These are phyloP conservation scores for Athene cunicularia DNA, from an alignment of 2,113 vertebrate species.

Conservation along the genomic window DNA sequence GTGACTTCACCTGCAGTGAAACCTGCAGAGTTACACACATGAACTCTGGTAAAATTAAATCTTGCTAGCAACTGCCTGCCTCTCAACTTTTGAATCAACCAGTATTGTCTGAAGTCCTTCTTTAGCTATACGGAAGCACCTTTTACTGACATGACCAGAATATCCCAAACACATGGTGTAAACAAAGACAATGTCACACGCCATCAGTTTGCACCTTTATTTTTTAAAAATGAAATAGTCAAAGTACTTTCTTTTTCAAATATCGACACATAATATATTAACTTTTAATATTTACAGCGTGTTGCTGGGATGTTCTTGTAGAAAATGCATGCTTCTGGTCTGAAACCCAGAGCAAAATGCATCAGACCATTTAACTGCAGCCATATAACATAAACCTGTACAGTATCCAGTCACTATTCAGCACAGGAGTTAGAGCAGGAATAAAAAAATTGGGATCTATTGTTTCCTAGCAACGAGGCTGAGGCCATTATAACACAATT, in stretches of 20 bases:
- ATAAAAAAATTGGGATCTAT: slow-evolving; percentile 80
- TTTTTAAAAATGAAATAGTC: slow-evolving; percentile 88
- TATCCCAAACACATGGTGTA: background rate
- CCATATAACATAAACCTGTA: slow-evolving; percentile 82
- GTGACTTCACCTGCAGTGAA: background rate
- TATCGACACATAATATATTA: slow-evolving; percentile 84
- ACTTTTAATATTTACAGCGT: slow-evolving; percentile 82
- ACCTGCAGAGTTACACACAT: background rate
- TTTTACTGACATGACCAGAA: background rate
- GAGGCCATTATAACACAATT: slow-evolving; percentile 80
- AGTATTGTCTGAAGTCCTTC: background rate
- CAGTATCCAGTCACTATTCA: slow-evolving; percentile 81
- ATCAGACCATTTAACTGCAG: slow-evolving; percentile 82
- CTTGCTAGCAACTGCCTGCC: background rate
- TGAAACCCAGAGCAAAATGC: slow-evolving; percentile 85
- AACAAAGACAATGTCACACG: slow-evolving; percentile 24
- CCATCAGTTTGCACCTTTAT: slow-evolving; percentile 81
- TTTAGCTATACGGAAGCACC: background rate
- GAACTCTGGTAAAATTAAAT: background rate
- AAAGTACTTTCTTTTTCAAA: slow-evolving; percentile 87
- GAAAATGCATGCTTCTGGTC: slow-evolving; percentile 85
- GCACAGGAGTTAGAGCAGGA: slow-evolving; percentile 81
- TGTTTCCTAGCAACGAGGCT: slow-evolving; percentile 81
- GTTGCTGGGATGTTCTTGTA: slow-evolving; percentile 82
- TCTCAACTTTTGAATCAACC: background rate